phyloP scores from a whole-genome alignment of 1,140 invertebrate species.

The Mactra quadrangularis region DNA sequence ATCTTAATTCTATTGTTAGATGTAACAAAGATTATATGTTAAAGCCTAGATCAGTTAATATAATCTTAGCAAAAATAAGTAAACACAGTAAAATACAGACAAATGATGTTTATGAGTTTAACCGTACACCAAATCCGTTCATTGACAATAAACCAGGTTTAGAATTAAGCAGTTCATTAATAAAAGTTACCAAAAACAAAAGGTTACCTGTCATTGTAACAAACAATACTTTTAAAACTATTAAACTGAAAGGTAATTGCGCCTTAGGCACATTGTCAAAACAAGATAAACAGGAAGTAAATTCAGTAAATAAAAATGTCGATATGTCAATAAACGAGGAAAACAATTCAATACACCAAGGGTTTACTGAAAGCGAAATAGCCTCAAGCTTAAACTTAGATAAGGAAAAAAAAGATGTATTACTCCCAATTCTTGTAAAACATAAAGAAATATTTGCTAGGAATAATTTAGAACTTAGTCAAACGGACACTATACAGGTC shows the following conservation, averaged over 20 bases:
- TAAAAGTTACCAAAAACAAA: too few relatives aligned
- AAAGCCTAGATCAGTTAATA: background rate
- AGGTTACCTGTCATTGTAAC: too few relatives aligned
- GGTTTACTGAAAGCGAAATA: background rate
- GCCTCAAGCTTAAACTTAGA: too few relatives aligned
- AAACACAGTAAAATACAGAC: too few relatives aligned
- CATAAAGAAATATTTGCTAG: background rate
- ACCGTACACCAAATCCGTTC: background rate
- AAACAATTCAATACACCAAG: background rate
- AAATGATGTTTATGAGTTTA: background rate
- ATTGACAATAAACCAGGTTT: background rate
- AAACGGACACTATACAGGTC: background rate
- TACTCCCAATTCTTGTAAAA: background rate
- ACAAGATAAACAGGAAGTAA: background rate
- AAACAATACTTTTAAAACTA: too few relatives aligned
- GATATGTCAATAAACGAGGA: background rate
- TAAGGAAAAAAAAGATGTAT: background rate
- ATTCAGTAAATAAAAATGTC: background rate
- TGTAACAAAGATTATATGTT: background rate
- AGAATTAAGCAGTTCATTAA: background rate
- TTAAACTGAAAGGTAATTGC: too few relatives aligned
- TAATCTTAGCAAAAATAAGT: constrained; percentile 4
- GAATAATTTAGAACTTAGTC: background rate
- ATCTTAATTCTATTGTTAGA: constrained; percentile 5
- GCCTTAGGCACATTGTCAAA: background rate